Evolutionary conservation across 2,888 invertebrate species (phyloP), one percentile per base, ranked within the genome.

Genomic region (Notodonta ziczac): DNA sequence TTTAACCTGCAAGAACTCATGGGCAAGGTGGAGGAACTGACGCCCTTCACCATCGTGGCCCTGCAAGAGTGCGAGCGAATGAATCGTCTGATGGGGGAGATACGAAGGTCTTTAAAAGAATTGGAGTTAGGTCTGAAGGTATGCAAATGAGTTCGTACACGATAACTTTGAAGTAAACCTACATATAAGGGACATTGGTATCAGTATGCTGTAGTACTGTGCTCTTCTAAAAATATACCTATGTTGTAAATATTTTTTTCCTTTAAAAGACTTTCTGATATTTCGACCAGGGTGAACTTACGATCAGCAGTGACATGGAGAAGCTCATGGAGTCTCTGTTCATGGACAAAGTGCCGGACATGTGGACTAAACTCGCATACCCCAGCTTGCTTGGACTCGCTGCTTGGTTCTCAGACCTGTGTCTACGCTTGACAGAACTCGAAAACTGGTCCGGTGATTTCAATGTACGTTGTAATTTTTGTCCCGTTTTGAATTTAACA

Each of bases 11-110:
- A 91, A 0, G 99, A 99, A 83, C 94, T 99, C 80, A 96, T 97
- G 96, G 95, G 95, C 1, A 97, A 97, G 85, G 96, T 96, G 5
- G 98, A 98, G 86, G 98, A 99, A 78, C 94, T 97, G 66, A 98
- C 97, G 4, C 99, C 99, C 0, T 99, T 96, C 84, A 97, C 97
- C 0, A 98, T 98, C 58, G 99, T 99, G 0, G 97, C 97, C 0
- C 95, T 98, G 76, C 98, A 99, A 70, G 99, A 99, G 88, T 98
- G 98, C 85, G 98, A 99, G 87, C 94, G 98, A 52, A 98, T 99
- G 98, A 99, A 99, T 86, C 94, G 94, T 48, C 94, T 99, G 8
- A 97, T 97, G 82, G 92, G 94, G 2, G 98, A 98, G 88, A 95
- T 99, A 66, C 94, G 95, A 59, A 92, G 97, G 42, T 97, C 98